phyloP scores from a whole-genome alignment of 1,140 invertebrate species.

The Drosophila truncata region DNA sequence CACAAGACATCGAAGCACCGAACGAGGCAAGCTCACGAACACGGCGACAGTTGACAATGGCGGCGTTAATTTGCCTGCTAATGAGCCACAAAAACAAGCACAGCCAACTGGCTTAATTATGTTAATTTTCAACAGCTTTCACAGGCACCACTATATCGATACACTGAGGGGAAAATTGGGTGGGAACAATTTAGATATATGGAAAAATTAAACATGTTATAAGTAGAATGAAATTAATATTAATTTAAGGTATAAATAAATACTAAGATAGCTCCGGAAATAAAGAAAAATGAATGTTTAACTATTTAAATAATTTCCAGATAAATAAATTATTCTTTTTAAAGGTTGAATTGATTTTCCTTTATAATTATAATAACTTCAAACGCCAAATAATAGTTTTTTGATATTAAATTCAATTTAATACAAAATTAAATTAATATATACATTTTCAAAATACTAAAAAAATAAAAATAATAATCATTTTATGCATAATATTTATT shows the following conservation, averaged over 20 bases:
- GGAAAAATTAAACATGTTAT: neutral
- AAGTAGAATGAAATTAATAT: neutral
- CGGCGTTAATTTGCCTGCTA: constrained; percentile 77
- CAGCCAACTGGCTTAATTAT: constrained; percentile 66
- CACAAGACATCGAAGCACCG: constrained; percentile 53
- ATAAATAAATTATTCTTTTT: too few species aligned
- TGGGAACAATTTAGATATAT: neutral
- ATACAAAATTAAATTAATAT: too few species aligned
- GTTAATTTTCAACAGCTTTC: constrained; percentile 54
- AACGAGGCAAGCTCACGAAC: constrained; percentile 5
- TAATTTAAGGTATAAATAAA: neutral
- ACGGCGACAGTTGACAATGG: constrained; percentile 42
- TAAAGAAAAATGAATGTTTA: neutral
- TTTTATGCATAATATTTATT: neutral
- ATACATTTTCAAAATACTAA: too few species aligned
- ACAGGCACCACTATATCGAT: constrained; percentile 7
- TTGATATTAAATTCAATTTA: too few species aligned
- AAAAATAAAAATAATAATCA: too few species aligned
- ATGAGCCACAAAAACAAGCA: constrained; percentile 72
- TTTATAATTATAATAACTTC: too few species aligned
- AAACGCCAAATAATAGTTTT: too few species aligned
- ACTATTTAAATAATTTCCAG: too few species aligned
- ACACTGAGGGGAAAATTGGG: constrained; percentile 4
- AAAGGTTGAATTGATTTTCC: too few species aligned
- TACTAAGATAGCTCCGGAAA: neutral